phyloP scores from a whole-genome alignment of 2,888 invertebrate species.

The Athetis lepigone region DNA sequence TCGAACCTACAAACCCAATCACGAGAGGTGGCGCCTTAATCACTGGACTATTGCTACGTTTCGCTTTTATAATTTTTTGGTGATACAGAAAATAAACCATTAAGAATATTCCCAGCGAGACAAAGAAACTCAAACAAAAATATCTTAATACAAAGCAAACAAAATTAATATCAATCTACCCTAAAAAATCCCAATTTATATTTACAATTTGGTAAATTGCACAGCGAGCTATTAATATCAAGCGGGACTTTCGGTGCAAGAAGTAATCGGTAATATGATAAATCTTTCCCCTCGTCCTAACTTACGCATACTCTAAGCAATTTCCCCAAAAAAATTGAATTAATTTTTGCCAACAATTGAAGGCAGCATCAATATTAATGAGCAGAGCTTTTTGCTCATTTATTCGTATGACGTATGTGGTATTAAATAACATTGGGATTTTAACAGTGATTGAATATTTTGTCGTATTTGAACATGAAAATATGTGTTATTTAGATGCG shows the following conservation, averaged over 20 bases:
- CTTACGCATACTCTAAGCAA: constrained; percentile 67
- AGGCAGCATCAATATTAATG: constrained; percentile 80
- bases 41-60: too few species aligned
- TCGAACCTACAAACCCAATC: too few species aligned
- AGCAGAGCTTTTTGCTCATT: constrained; percentile 69
- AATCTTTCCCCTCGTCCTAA: constrained; percentile 73
- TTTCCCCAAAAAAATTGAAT: constrained; percentile 85
- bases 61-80: too few species aligned
- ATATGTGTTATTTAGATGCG: too few species aligned
- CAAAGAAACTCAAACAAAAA: constrained; percentile 2
- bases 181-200: constrained; percentile 68
- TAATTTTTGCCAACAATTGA: constrained; percentile 85
- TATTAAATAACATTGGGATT: constrained; percentile 38
- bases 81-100: too few species aligned
- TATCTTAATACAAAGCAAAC: constrained; percentile 45
- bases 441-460: constrained; percentile 21
- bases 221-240: constrained; percentile 84
- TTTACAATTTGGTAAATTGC: constrained; percentile 80
- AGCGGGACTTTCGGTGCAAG: constrained; percentile 74
- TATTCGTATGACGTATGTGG: constrained; percentile 51
- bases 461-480: constrained; percentile 5
- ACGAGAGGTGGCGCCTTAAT: too few species aligned
- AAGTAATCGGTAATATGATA: constrained; percentile 87
- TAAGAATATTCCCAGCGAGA: neutral
- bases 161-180: constrained; percentile 66